Evolutionary conservation across 2,113 vertebrate genomes (phyloP).

Genomic region (Ranitomeya imitator): DNA sequence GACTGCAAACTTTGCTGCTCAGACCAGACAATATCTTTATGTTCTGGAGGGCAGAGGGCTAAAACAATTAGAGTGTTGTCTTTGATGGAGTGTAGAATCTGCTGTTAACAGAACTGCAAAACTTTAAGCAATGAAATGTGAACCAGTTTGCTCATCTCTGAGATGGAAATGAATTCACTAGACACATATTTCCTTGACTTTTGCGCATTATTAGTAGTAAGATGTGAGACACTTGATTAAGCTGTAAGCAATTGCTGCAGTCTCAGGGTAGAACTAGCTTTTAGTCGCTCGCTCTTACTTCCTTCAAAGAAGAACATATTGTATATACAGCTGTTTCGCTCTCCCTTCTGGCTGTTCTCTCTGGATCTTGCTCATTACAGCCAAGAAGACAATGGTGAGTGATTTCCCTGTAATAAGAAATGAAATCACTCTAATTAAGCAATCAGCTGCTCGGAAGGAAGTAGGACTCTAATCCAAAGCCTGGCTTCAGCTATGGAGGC

Average conservation of each 20-base stretch:
- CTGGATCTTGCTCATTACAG: conserved; percentile 36
- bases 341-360: conserved; percentile 35
- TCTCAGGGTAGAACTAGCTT: background rate
- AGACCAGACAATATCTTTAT: no score
- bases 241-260: background rate
- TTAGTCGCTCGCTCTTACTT: background rate
- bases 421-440: conserved; percentile 52
- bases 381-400: conserved; percentile 49
- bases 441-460: conserved; percentile 46
- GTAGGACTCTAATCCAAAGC: background rate
- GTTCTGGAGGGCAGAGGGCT: background rate
- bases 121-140: background rate
- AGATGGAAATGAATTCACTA: background rate
- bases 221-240: conserved; percentile 8
- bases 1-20: no score
- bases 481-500: conserved; percentile 14
- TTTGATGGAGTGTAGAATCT: no score
- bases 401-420: conserved; percentile 52
- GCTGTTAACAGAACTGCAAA: background rate
- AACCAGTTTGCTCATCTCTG: background rate
- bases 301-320: conserved; percentile 41
- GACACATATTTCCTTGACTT: background rate
- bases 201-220: background rate
- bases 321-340: conserved; percentile 46
- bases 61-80: no score